Percentiles rank a stretch among this genome's conserved stretches.
phyloP scores from a whole-genome alignment of 2,113 vertebrate species.

The Vulpes ferrilata region DNA sequence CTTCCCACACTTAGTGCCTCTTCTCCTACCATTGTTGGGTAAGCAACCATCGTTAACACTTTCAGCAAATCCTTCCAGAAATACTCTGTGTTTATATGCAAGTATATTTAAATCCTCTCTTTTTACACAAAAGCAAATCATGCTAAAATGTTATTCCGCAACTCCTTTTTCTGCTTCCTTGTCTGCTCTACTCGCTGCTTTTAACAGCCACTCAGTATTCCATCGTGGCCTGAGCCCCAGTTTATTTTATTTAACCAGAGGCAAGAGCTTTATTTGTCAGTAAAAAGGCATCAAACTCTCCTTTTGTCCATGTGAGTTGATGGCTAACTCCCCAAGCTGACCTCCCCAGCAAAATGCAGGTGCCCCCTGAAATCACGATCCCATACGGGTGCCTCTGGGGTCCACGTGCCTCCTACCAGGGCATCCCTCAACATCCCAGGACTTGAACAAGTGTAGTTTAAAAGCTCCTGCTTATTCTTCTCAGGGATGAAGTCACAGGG shows the following conservation, averaged over 20 bases:
- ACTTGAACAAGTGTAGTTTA: background rate
- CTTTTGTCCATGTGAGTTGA: background rate
- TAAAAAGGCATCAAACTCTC: background rate
- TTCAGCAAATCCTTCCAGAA: slow-evolving; percentile 32
- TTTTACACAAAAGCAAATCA: slow-evolving; percentile 35
- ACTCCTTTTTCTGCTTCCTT: background rate
- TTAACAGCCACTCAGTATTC: background rate
- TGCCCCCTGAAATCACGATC: background rate
- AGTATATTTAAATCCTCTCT: slow-evolving; percentile 22
- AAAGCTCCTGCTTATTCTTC: background rate
- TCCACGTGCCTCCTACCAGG: accelerated
- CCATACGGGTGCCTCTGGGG: background rate
- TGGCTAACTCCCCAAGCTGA: background rate
- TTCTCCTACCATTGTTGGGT: background rate
- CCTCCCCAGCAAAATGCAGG: background rate
- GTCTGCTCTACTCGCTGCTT: background rate
- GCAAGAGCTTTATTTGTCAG: background rate
- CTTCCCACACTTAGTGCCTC: too few species aligned
- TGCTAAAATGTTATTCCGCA: background rate
- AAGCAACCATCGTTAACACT: background rate
- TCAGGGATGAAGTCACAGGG: background rate
- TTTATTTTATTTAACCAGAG: background rate
- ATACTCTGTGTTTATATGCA: background rate
- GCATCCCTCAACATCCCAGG: background rate
- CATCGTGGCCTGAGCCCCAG: accelerated